phyloP scores from a whole-genome alignment of 2,113 vertebrate genomes.

The Chloebia gouldiae region DNA sequence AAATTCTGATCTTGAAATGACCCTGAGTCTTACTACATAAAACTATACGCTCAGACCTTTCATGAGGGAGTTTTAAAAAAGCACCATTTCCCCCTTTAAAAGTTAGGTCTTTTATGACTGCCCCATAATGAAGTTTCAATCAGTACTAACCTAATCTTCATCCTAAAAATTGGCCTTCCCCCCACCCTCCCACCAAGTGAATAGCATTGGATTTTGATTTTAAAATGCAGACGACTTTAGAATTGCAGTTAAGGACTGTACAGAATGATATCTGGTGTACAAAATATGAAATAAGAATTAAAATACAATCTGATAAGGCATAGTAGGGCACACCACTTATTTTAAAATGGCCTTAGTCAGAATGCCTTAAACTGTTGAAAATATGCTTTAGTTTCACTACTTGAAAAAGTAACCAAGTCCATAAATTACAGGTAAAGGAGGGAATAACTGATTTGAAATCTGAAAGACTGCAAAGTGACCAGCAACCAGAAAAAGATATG shows the following conservation, averaged over 20 bases:
- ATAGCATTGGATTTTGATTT: not conserved
- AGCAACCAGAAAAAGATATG: not conserved
- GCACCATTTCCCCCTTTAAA: not conserved
- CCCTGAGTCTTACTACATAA: not conserved
- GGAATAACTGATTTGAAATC: not conserved
- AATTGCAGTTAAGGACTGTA: not conserved
- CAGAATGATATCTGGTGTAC: not conserved
- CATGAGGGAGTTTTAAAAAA: not conserved
- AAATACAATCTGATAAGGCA: not conserved
- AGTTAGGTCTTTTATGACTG: not conserved
- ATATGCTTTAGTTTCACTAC: not conserved
- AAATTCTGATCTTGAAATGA: not conserved
- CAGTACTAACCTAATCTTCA: not conserved
- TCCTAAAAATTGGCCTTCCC: not conserved
- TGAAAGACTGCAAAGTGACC: not conserved
- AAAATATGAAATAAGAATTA: not conserved
- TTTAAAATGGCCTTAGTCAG: not conserved
- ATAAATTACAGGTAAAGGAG: constrained; percentile 6
- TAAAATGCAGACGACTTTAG: not conserved
- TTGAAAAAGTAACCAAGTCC: not conserved
- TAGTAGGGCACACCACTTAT: not conserved
- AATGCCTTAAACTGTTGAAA: not conserved
- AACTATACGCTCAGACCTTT: not conserved
- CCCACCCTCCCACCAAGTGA: not conserved
- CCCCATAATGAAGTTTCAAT: not conserved